phyloP scores from a whole-genome alignment of 1,140 invertebrate genomes.

The Drosophila grimshawi region DNA sequence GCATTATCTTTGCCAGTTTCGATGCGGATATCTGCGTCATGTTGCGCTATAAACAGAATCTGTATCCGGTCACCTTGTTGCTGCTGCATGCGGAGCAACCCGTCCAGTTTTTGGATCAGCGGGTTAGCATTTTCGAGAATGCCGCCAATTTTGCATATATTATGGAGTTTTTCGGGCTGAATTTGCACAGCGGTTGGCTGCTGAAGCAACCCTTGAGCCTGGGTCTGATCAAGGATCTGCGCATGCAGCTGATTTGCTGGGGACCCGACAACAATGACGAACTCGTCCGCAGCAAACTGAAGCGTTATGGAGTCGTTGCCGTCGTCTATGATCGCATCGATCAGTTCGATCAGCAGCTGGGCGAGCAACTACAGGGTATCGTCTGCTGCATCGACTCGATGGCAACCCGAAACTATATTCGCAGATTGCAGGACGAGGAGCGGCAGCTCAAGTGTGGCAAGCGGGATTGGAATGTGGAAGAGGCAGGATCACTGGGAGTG shows the following conservation, averaged over 20 bases:
- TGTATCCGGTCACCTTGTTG: conserved; percentile 95
- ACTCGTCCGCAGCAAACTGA: conserved; percentile 8
- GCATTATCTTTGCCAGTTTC: conserved; percentile 96
- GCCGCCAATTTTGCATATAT: conserved; percentile 91
- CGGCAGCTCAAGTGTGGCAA: conserved; percentile 36
- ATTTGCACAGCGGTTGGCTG: conserved; percentile 94
- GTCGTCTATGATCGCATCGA: conserved; percentile 63
- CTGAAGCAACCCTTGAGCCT: conserved; percentile 88
- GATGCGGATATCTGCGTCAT: conserved; percentile 97
- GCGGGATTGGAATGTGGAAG: not conserved
- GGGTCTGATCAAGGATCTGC: conserved; percentile 77
- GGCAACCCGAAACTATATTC: conserved; percentile 25
- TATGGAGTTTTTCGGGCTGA: conserved; percentile 92
- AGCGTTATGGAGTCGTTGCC: conserved; percentile 39
- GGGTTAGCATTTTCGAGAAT: conserved; percentile 90
- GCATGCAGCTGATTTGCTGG: conserved; percentile 27
- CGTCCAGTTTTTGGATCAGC: conserved; percentile 91
- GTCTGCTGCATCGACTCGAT: conserved; percentile 54
- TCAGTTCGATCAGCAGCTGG: conserved; percentile 40
- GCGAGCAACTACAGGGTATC: conserved; percentile 33
- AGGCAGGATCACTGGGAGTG: too few species aligned
- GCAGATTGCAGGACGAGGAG: conserved; percentile 29
- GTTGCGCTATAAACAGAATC: conserved; percentile 96
- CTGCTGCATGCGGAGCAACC: conserved; percentile 91
- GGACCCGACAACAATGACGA: conserved; percentile 3